A percentile compares a stretch with the other conserved stretches of the same genome.
Conservation (phyloP, 2,797 vertebrate species). For the Hydrocynus forskahlii region DNA sequence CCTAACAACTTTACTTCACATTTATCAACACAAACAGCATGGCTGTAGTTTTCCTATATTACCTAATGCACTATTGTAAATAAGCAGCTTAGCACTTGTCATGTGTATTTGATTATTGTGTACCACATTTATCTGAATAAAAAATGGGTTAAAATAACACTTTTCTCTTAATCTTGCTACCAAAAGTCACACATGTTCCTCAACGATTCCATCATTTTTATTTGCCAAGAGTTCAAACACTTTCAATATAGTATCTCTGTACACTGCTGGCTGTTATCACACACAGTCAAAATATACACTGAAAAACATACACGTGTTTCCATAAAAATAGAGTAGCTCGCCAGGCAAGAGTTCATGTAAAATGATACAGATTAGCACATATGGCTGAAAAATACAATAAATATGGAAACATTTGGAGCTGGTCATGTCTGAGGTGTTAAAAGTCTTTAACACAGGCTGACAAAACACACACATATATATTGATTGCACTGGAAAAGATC, state of each 20-base stretch:
- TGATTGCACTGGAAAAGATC: conserved; percentile 54
- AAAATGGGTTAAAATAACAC: conserved; percentile 7
- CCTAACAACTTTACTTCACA: not conserved
- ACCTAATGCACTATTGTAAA: conserved; percentile 64
- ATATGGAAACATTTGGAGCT: conserved; percentile 56
- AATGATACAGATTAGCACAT: conserved; percentile 31
- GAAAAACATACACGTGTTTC: not conserved
- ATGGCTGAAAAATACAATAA: conserved; percentile 59
- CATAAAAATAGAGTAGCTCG: conserved; percentile 38
- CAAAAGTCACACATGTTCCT: not conserved
- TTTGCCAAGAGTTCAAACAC: conserved; percentile 36
- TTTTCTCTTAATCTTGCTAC: not conserved
- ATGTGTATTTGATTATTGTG: conserved; percentile 40
- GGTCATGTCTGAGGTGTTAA: conserved; percentile 44
- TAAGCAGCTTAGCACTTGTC: conserved; percentile 56
- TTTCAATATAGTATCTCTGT: conserved; percentile 38
- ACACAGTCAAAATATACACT: conserved; percentile 7
- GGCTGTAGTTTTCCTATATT: not conserved
- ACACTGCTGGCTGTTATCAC: conserved; percentile 7
- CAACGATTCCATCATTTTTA: conserved; percentile 7
- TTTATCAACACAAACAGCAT: conserved; percentile 11
- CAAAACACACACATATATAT: conserved; percentile 30
- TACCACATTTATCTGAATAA: conserved; percentile 37
- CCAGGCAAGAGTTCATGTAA: conserved; percentile 18
- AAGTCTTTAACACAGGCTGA: conserved; percentile 34